Percentiles rank a stretch among this genome's conserved stretches.
Evolutionary conservation across 2,888 invertebrate genomes (phyloP).

Genomic region (Endotricha flammealis): DNA sequence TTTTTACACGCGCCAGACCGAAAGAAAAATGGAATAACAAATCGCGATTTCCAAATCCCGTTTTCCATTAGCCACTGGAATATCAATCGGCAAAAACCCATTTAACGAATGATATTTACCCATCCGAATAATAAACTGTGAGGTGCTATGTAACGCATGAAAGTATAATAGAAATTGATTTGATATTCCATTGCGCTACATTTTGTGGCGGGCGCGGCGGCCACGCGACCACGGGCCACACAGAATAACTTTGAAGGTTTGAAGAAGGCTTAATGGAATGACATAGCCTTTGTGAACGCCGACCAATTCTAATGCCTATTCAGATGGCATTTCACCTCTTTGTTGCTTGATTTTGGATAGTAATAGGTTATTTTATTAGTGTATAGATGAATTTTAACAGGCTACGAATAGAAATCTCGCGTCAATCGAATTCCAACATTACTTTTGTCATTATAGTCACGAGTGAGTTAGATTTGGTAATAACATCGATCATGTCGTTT

Average conservation of each 20-base stretch:
- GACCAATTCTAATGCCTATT: slow-evolving; percentile 78
- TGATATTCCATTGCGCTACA: slow-evolving; percentile 64
- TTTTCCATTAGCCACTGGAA: not conserved
- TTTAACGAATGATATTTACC: slow-evolving; percentile 19
- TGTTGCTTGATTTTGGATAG: slow-evolving; percentile 76
- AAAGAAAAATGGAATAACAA: no score
- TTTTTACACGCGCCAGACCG: no score
- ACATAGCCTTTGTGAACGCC: slow-evolving; percentile 75
- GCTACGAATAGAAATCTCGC: slow-evolving; percentile 51
- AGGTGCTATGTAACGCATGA: slow-evolving; percentile 31
- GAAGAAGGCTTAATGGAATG: slow-evolving; percentile 77
- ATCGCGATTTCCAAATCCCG: not conserved
- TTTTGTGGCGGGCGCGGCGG: slow-evolving; percentile 34
- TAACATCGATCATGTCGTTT: slow-evolving; percentile 31
- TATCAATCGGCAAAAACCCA: not conserved
- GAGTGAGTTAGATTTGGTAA: slow-evolving; percentile 26
- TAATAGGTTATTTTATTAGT: slow-evolving; percentile 76
- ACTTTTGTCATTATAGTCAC: slow-evolving; percentile 34
- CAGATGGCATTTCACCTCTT: slow-evolving; percentile 76
- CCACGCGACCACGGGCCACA: slow-evolving; percentile 73
- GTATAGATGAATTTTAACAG: slow-evolving; percentile 64
- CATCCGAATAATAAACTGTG: slow-evolving; percentile 33
- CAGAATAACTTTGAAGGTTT: slow-evolving; percentile 62
- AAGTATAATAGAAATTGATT: slow-evolving; percentile 69
- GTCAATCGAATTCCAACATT: slow-evolving; percentile 43